Conservation (phyloP, 2,113 vertebrate genomes). For the Pterocles orientalis region DNA sequence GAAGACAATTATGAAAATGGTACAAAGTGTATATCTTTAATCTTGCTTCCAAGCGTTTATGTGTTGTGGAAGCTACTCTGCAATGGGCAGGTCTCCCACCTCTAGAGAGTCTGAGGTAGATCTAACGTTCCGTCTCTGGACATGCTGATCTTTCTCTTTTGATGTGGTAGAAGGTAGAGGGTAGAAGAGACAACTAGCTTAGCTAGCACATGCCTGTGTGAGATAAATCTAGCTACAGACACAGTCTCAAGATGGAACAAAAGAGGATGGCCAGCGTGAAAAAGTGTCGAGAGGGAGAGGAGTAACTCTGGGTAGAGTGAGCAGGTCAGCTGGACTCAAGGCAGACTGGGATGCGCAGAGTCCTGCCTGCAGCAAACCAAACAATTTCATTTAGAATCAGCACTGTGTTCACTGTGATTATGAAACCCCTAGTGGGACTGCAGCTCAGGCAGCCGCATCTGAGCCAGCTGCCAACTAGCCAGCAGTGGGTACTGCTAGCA, state of each 20-base stretch:
- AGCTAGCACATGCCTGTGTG: neutral
- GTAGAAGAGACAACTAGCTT: neutral
- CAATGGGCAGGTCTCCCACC: neutral
- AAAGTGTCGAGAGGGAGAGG: neutral
- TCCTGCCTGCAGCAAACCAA: neutral
- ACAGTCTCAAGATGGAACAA: neutral
- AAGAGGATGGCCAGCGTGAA: neutral
- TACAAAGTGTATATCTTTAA: neutral
- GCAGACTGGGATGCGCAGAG: neutral
- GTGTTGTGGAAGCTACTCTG: neutral
- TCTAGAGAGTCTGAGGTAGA: neutral
- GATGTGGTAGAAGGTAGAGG: neutral
- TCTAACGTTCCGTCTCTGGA: neutral
- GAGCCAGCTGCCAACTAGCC: neutral
- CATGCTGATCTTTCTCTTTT: neutral
- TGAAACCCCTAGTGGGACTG: neutral
- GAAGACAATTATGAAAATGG: neutral
- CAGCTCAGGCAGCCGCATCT: neutral
- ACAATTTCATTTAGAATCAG: neutral
- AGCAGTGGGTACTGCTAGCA: too few species aligned
- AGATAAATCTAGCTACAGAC: neutral
- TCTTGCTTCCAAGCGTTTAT: neutral
- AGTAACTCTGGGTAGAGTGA: neutral
- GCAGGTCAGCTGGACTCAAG: neutral
- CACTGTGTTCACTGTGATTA: fast-evolving